These are phyloP conservation scores for Triops cancriformis DNA, from an alignment of 1,140 invertebrate species.

Conservation along the genomic window DNA sequence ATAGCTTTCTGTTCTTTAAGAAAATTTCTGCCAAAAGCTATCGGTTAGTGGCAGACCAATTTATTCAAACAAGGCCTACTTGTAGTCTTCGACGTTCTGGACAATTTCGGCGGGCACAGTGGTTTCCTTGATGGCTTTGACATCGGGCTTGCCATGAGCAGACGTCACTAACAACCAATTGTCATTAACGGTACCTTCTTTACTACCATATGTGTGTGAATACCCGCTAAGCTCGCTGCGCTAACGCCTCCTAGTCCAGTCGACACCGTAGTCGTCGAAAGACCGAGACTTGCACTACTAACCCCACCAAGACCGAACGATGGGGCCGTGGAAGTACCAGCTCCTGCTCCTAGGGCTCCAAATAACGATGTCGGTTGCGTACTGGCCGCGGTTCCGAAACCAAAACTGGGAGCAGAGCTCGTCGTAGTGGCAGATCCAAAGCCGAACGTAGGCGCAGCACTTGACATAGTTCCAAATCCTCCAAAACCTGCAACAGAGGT, in stretches of 20 bases:
- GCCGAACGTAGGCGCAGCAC: conserved; percentile 33
- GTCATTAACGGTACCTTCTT: background rate
- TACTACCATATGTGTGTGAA: conserved; percentile 29
- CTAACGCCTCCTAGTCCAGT: conserved; percentile 57
- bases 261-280: conserved; percentile 38
- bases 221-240: conserved; percentile 41
- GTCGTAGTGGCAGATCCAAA: conserved; percentile 38
- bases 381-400: conserved; percentile 24
- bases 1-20: conserved; percentile 73
- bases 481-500: conserved; percentile 33
- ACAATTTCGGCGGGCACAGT: conserved; percentile 62
- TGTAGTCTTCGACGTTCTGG: conserved; percentile 48
- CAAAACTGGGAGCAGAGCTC: conserved; percentile 21
- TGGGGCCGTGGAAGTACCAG: conserved; percentile 33
- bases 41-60: conserved; percentile 30
- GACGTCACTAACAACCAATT: conserved; percentile 38
- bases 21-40: conserved; percentile 59
- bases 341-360: conserved; percentile 10
- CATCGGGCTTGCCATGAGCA: conserved; percentile 44
- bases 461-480: conserved; percentile 36
- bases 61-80: conserved; percentile 41
- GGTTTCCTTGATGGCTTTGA: conserved; percentile 57
- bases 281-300: conserved; percentile 29
- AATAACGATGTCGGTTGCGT: conserved; percentile 20
- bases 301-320: conserved; percentile 30